Conservation (phyloP, 2,888 invertebrate species). For the Gymnocheta viridis region DNA sequence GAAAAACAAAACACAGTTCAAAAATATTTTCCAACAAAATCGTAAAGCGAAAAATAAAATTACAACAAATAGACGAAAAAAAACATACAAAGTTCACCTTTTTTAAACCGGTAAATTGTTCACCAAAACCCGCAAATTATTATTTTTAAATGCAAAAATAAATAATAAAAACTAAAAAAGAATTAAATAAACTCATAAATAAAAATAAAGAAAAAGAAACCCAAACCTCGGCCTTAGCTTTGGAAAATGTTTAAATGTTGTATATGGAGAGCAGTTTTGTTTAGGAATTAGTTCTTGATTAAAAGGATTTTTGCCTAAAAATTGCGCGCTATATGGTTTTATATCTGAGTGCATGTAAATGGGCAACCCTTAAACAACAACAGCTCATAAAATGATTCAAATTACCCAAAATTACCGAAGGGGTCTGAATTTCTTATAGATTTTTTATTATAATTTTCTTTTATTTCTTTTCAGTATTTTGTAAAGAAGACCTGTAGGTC, state of each 20-base stretch:
- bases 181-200: conserved; percentile 9
- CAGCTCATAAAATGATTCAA: too few species aligned
- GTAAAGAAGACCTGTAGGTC: too few species aligned
- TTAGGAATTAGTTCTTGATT: neutral
- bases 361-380: too few species aligned
- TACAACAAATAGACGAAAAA: conserved; percentile 11
- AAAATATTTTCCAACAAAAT: conserved; percentile 53
- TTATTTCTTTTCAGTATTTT: too few species aligned
- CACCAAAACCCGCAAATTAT: conserved; percentile 37
- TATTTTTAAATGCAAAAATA: conserved; percentile 5
- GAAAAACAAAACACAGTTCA: conserved; percentile 39
- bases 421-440: too few species aligned
- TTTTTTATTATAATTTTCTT: too few species aligned
- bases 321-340: too few species aligned
- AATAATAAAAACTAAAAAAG: neutral
- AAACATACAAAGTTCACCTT: conserved; percentile 47
- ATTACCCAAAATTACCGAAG: too few species aligned
- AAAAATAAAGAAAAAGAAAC: conserved; percentile 39
- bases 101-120: conserved; percentile 59
- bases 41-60: conserved; percentile 36
- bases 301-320: neutral
- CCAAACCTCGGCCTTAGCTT: conserved; percentile 66
- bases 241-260: conserved; percentile 41
- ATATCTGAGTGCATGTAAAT: too few species aligned
- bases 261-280: neutral